Percentiles rank a stretch among this genome's conserved stretches.
Conservation (phyloP, 2,888 invertebrate species). For the Eledone cirrhosa region DNA sequence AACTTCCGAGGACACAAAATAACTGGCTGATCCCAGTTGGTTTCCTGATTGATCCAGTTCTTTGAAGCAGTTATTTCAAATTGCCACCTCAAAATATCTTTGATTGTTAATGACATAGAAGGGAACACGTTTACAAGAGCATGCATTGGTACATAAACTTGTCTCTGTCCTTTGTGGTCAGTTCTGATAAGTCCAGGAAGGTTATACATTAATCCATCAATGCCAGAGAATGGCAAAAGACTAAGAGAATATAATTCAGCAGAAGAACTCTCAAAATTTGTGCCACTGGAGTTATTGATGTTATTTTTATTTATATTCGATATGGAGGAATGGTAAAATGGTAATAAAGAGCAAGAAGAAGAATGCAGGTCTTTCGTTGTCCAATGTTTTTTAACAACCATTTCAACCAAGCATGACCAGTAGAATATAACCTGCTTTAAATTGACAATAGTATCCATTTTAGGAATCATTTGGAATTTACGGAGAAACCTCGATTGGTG, state of each 20-base stretch:
- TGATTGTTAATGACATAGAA: too few species aligned
- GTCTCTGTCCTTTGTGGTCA: neutral
- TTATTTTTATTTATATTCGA: too few species aligned
- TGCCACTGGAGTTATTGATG: too few species aligned
- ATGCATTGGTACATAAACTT: neutral
- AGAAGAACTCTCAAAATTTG: too few species aligned
- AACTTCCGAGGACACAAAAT: too few species aligned
- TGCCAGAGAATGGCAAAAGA: too few species aligned
- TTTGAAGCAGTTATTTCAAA: too few species aligned
- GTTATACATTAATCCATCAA: neutral
- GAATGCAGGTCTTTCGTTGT: neutral
- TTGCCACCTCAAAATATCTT: too few species aligned
- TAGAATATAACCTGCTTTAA: neutral
- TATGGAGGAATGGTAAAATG: too few species aligned
- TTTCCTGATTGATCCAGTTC: too few species aligned
- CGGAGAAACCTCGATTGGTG: conserved; percentile 44
- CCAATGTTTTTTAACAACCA: neutral
- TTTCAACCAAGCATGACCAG: neutral
- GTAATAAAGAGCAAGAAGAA: neutral
- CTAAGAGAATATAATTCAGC: too few species aligned
- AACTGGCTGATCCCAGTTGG: too few species aligned
- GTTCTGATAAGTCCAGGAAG: neutral
- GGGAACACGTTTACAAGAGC: neutral
- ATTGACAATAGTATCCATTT: neutral
- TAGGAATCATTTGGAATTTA: conserved; percentile 42